These are phyloP conservation scores for Quadriops clusia DNA, from an alignment of 2,888 invertebrate species.

Conservation along the genomic window DNA sequence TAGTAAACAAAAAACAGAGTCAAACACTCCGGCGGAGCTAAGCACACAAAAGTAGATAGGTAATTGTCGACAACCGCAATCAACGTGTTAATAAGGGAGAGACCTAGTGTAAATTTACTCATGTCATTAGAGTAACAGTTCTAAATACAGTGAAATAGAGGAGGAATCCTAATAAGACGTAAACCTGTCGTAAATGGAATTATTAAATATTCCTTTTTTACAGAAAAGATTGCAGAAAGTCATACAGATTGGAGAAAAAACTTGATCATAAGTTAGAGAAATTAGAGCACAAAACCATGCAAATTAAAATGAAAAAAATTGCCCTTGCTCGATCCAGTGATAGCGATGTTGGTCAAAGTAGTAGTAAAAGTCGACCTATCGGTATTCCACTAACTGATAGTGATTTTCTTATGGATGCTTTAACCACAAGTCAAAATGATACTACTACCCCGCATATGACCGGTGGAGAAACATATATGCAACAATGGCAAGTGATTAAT, in stretches of 20 bases:
- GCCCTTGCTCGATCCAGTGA: slow-evolving; percentile 23
- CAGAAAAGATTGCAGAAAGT: slow-evolving; percentile 17
- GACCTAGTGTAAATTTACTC: too few relatives aligned
- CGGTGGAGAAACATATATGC: slow-evolving; percentile 32
- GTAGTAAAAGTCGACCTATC: slow-evolving; percentile 6
- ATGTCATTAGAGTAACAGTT: too few relatives aligned
- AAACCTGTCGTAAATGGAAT: too few relatives aligned
- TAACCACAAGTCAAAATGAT: slow-evolving; percentile 13
- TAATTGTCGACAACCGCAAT: too few relatives aligned
- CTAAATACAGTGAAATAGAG: too few relatives aligned
- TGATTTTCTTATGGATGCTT: slow-evolving; percentile 18
- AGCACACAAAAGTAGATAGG: too few relatives aligned
- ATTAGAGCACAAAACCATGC: slow-evolving; percentile 34
- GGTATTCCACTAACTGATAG: slow-evolving; percentile 7
- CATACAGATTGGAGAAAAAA: slow-evolving; percentile 28
- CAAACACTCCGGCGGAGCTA: too few relatives aligned
- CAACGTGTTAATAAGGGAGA: too few relatives aligned
- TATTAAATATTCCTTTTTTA: slow-evolving; percentile 11
- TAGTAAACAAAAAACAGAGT: too few relatives aligned
- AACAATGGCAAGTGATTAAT: slow-evolving; percentile 35
- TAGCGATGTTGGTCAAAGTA: slow-evolving; percentile 16
- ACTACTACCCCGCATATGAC: slow-evolving; percentile 22
- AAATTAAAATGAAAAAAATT: slow-evolving; percentile 33
- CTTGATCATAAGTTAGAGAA: slow-evolving; percentile 34
- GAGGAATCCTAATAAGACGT: too few relatives aligned